phyloP scores from a whole-genome alignment of 1,140 invertebrate genomes.

The Listronotus bonariensis region DNA sequence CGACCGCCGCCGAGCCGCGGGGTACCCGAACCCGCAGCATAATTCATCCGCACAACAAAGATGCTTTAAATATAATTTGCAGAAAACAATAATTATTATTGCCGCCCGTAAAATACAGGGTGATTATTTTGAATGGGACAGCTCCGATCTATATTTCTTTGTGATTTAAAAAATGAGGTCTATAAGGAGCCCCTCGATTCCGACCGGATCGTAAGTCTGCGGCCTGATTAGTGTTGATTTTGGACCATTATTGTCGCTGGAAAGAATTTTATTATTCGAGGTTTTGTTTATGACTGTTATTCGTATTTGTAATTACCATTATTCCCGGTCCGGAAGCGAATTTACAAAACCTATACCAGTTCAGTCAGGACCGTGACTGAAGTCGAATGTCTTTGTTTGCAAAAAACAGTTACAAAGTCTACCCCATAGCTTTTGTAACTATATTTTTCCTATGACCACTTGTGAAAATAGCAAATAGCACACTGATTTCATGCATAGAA shows the following conservation, averaged over 20 bases:
- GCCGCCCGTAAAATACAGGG: constrained; percentile 36
- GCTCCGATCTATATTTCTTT: constrained; percentile 38
- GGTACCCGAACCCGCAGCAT: constrained; percentile 37
- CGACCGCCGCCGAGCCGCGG: constrained; percentile 32
- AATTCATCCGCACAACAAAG: constrained; percentile 41
- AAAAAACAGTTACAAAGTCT: no score
- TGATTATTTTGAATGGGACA: constrained; percentile 39
- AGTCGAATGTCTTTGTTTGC: no score
- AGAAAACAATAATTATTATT: constrained; percentile 42
- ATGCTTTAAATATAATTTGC: constrained; percentile 42
- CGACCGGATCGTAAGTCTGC: constrained; percentile 13
- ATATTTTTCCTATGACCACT: no score
- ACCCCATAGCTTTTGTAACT: no score
- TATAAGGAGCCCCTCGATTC: constrained; percentile 2
- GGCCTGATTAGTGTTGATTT: constrained; percentile 36
- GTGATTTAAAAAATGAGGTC: constrained; percentile 31
- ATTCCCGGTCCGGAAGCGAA: no score
- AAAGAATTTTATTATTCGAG: constrained; percentile 21
- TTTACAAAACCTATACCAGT: no score
- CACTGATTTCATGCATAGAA: no score
- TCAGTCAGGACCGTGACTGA: no score
- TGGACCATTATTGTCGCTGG: constrained; percentile 31
- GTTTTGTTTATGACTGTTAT: no score
- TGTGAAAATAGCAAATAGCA: no score
- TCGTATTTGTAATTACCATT: no score